These are phyloP conservation scores for Hymenopus coronatus DNA, from an alignment of 2,888 invertebrate genomes.

Conservation along the genomic window DNA sequence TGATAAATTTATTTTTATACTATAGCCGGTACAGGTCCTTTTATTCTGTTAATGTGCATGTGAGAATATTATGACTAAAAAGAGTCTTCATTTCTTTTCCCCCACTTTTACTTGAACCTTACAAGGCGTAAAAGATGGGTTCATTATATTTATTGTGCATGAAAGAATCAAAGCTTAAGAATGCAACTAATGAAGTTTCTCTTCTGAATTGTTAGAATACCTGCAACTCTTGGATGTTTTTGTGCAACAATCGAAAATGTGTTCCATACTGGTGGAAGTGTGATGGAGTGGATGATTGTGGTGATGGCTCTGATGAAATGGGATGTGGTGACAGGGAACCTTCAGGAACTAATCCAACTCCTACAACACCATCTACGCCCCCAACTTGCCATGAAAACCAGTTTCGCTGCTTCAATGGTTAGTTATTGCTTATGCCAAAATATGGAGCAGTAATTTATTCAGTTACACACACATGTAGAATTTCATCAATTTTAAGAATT, in stretches of 20 bases:
- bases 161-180: neutral
- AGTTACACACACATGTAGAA: no score
- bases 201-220: neutral
- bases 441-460: no score
- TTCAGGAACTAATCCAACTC: conserved; percentile 31
- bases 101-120: neutral
- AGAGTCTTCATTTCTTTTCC: neutral
- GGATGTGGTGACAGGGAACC: conserved; percentile 51
- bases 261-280: conserved; percentile 58
- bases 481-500: no score
- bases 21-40: no score
- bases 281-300: conserved; percentile 73
- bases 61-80: no score
- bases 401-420: conserved; percentile 54
- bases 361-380: conserved; percentile 40
- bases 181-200: neutral
- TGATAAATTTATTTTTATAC: no score
- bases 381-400: conserved; percentile 54
- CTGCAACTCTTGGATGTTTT: conserved; percentile 64
- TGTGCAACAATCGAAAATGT: conserved; percentile 61
- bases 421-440: neutral
- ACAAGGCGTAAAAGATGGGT: neutral
- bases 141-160: neutral
- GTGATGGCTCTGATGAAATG: conserved; percentile 70
- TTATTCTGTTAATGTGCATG: no score